Conservation (phyloP, 1,140 invertebrate species). For the Drosophila paulistorum region DNA sequence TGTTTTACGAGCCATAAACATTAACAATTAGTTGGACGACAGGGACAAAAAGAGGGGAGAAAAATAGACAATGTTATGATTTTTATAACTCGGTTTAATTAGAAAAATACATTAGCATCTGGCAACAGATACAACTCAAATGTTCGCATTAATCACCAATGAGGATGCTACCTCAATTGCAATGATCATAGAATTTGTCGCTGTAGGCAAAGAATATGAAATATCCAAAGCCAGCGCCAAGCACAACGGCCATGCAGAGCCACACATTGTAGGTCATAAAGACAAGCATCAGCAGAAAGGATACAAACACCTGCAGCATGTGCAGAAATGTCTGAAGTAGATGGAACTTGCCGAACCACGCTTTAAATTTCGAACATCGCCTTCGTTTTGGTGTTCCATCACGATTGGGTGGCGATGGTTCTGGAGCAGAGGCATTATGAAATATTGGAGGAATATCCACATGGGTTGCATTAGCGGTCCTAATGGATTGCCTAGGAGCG, state of each 20-base stretch:
- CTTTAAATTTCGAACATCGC: neutral
- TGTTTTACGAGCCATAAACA: conserved; percentile 78
- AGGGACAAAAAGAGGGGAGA: conserved; percentile 9
- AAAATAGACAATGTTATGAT: conserved; percentile 43
- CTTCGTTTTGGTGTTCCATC: neutral
- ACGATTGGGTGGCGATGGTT: too few species aligned
- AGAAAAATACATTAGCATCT: conserved; percentile 75
- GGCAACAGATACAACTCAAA: neutral
- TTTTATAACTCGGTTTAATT: conserved; percentile 74
- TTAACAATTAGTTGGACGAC: conserved; percentile 63
- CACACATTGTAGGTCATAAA: conserved; percentile 95
- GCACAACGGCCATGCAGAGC: conserved; percentile 92
- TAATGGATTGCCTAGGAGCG: neutral
- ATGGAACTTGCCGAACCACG: conserved; percentile 84
- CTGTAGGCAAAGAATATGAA: conserved; percentile 90
- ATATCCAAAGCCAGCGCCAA: conserved; percentile 95
- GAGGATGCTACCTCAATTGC: conserved; percentile 42
- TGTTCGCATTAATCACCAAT: neutral
- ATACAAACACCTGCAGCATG: conserved; percentile 93
- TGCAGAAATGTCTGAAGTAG: conserved; percentile 94
- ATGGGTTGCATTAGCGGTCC: neutral
- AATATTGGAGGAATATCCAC: neutral
- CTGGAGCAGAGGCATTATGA: neutral
- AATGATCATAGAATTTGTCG: conserved; percentile 50
- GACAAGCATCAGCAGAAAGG: conserved; percentile 97